Conservation (phyloP, 2,888 invertebrate species). For the Xestoiulus laeticollis region DNA sequence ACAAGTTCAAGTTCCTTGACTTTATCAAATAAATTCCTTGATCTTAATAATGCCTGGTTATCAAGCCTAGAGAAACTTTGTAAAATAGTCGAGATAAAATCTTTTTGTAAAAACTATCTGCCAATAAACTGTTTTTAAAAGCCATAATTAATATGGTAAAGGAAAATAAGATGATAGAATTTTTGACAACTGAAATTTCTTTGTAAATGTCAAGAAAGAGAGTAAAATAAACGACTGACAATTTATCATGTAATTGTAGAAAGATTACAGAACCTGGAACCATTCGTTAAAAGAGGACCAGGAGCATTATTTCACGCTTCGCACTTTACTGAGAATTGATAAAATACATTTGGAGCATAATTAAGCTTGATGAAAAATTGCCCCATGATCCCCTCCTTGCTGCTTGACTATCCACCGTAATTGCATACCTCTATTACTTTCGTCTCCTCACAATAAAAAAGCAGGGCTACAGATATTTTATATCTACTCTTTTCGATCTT, state of each 20-base stretch:
- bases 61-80: no score
- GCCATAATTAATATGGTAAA: no score
- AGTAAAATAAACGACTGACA: background rate
- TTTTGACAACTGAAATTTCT: background rate
- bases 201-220: background rate
- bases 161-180: no score
- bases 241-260: background rate
- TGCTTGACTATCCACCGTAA: slow-evolving; percentile 12
- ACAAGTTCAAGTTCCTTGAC: no score
- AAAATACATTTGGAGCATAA: background rate
- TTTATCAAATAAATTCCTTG: no score
- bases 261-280: background rate
- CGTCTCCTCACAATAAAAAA: background rate
- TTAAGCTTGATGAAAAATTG: background rate
- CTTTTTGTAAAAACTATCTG: no score
- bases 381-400: background rate
- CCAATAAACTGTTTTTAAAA: no score
- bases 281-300: background rate
- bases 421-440: background rate
- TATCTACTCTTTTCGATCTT: background rate
- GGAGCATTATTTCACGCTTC: background rate
- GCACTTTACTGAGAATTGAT: slow-evolving; percentile 13
- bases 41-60: no score
- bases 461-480: background rate
- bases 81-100: no score